Evolutionary conservation across 2,113 vertebrate genomes (phyloP).

Genomic region (Myocastor coypus): DNA sequence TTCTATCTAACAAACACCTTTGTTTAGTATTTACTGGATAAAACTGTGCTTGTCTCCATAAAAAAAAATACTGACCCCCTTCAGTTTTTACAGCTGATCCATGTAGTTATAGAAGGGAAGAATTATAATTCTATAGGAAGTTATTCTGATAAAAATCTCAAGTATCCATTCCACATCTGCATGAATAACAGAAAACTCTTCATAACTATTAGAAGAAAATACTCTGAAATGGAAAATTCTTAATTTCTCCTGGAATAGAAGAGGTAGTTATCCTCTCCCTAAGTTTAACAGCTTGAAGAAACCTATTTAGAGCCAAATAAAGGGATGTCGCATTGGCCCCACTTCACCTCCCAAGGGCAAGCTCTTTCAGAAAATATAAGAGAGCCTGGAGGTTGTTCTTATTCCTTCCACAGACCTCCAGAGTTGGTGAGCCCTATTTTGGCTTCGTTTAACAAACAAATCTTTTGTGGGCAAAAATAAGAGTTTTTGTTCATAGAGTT

Average conservation of each 20-base stretch:
- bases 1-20: not conserved
- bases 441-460: conserved; percentile 45
- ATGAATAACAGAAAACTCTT: not conserved
- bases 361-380: not conserved
- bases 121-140: not conserved
- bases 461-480: conserved; percentile 65
- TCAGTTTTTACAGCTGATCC: conserved; percentile 3
- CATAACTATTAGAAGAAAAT: conserved; percentile 3
- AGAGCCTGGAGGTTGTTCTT: conserved; percentile 33
- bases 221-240: conserved; percentile 14
- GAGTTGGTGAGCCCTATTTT: not conserved
- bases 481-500: conserved; percentile 63
- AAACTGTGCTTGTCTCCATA: not conserved
- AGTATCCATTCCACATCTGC: not conserved
- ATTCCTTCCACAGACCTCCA: not conserved
- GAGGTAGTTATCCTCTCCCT: conserved; percentile 21
- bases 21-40: conserved; percentile 1
- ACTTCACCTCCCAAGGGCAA: not conserved
- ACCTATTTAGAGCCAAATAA: not conserved
- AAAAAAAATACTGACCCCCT: not conserved
- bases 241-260: not conserved
- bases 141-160: conserved; percentile 23
- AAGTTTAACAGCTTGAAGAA: not conserved
- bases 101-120: not conserved
- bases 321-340: not conserved